A percentile compares a stretch with the other conserved stretches of the same genome.
Evolutionary conservation across 2,888 invertebrate genomes (phyloP).

Genomic region (Frankliniella intonsa): DNA sequence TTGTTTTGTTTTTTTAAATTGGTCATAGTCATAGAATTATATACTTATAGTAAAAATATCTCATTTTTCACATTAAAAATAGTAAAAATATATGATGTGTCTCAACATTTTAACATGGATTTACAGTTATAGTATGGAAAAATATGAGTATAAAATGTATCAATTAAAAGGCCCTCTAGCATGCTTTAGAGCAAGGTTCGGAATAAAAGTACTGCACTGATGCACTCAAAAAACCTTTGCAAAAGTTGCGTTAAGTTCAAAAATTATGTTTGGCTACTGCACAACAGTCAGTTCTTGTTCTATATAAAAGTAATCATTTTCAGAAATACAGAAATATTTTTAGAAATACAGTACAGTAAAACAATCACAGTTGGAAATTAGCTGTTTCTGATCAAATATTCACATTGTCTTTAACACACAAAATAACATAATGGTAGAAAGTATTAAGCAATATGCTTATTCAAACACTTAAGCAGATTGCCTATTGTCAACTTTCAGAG

Average conservation of each 20-base stretch:
- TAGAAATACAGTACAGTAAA: neutral
- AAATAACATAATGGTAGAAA: neutral
- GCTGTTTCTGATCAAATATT: neutral
- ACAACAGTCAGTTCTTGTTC: neutral
- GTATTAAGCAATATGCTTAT: neutral
- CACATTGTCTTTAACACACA: neutral
- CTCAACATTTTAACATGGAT: neutral
- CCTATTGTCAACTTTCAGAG: neutral
- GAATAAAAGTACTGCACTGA: neutral
- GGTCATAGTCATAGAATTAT: neutral
- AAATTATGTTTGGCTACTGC: neutral
- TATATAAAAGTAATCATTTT: neutral
- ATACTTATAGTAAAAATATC: conserved; percentile 3
- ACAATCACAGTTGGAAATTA: neutral
- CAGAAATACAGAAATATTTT: neutral
- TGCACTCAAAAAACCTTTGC: neutral
- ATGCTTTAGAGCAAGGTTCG: neutral
- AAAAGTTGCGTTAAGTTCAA: neutral
- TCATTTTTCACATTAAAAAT: neutral
- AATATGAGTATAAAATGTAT: conserved; percentile 14
- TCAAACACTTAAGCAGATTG: no score
- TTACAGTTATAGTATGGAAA: neutral
- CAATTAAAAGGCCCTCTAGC: neutral
- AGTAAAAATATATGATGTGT: neutral
- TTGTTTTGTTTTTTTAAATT: neutral